phyloP scores from a whole-genome alignment of 2,797 vertebrate genomes.

The Myotis pilosus region DNA sequence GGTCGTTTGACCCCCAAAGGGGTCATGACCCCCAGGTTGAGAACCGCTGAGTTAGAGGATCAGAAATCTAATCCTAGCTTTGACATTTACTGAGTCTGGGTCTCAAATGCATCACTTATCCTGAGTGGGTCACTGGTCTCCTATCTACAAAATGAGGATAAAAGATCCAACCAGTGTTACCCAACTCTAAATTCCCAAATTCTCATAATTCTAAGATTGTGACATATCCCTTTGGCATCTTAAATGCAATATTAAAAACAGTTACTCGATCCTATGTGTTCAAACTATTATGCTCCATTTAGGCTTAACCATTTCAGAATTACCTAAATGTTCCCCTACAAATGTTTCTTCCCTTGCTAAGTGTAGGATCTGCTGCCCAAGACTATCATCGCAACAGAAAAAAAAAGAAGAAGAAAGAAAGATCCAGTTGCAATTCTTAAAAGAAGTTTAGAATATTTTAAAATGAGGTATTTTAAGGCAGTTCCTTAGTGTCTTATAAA shows the following conservation, averaged over 20 bases:
- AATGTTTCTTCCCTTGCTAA: not conserved
- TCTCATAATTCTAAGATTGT: not conserved
- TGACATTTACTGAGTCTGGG: not conserved
- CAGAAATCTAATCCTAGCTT: not conserved
- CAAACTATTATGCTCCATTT: not conserved
- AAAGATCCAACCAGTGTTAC: not conserved
- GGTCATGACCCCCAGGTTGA: too few relatives aligned
- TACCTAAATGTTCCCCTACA: not conserved
- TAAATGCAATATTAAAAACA: not conserved
- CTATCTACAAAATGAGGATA: not conserved
- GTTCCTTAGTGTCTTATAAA: slow-evolving; percentile 16
- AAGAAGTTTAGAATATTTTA: not conserved
- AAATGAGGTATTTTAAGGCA: not conserved
- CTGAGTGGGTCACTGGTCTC: not conserved
- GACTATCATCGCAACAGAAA: not conserved
- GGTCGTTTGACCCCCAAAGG: too few relatives aligned
- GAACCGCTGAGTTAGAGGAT: not conserved
- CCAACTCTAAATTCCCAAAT: not conserved
- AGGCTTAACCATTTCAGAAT: not conserved
- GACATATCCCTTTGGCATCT: not conserved
- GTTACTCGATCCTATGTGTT: not conserved
- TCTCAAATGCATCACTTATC: not conserved
- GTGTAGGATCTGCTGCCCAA: not conserved
- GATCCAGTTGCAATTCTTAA: not conserved
- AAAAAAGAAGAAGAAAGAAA: not conserved